phyloP scores from a whole-genome alignment of 2,797 vertebrate genomes.

The Rhinoraja longicauda region DNA sequence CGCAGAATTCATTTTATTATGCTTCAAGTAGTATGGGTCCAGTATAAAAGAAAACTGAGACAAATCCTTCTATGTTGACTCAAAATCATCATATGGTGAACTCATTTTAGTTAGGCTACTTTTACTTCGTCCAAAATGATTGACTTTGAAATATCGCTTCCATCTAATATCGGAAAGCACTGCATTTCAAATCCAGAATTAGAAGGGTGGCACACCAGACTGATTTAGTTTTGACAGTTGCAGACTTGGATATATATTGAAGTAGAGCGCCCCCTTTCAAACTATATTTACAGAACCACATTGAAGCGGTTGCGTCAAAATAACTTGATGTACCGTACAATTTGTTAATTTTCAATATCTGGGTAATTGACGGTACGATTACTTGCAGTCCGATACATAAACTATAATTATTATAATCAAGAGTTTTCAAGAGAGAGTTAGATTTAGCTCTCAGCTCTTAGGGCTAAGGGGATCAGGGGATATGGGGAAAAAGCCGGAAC shows the following conservation, averaged over 20 bases:
- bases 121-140: background rate
- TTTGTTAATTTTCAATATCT: conserved; percentile 34
- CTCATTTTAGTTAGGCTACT: background rate
- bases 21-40: background rate
- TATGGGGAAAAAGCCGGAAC: no score
- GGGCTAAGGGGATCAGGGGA: no score
- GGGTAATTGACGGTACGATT: conserved; percentile 6
- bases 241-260: background rate
- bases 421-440: no score
- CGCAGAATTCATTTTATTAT: background rate
- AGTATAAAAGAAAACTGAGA: background rate
- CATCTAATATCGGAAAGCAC: background rate
- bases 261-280: conserved; percentile 11
- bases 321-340: conserved; percentile 32
- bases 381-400: conserved; percentile 12
- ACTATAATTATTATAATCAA: conserved; percentile 29
- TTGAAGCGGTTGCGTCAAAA: conserved; percentile 24
- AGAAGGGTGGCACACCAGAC: background rate
- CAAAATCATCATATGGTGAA: background rate
- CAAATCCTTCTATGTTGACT: background rate
- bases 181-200: background rate
- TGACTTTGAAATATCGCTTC: background rate
- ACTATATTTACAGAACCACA: background rate
- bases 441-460: no score
- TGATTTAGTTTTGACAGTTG: background rate